phyloP scores from a whole-genome alignment of 2,888 invertebrate genomes.

The Adelphocoris suturalis region DNA sequence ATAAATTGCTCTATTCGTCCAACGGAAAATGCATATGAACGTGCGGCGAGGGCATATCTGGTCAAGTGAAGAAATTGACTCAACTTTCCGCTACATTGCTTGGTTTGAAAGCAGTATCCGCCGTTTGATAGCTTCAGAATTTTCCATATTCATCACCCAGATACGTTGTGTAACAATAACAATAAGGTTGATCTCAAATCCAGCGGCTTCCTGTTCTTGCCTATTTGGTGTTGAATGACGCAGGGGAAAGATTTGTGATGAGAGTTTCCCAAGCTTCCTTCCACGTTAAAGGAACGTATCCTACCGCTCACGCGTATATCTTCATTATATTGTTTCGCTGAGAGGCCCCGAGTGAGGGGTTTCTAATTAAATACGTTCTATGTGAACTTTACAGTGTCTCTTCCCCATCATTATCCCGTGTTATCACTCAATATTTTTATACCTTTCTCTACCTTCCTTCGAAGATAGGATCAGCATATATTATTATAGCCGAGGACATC shows the following conservation, averaged over 20 bases:
- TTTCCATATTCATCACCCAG: too few species aligned
- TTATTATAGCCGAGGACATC: not conserved
- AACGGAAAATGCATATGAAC: too few species aligned
- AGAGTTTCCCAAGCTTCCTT: constrained; percentile 11
- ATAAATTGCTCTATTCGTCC: too few species aligned
- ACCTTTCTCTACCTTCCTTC: constrained; percentile 1
- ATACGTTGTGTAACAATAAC: too few species aligned
- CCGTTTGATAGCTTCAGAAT: too few species aligned
- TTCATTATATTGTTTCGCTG: not conserved
- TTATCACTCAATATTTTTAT: constrained; percentile 13
- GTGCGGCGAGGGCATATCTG: too few species aligned
- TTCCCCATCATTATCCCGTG: not conserved
- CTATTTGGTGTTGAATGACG: not conserved
- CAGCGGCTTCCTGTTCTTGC: not conserved
- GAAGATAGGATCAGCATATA: not conserved
- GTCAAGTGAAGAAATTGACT: too few species aligned
- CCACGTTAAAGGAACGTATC: not conserved
- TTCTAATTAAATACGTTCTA: not conserved
- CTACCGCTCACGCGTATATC: not conserved
- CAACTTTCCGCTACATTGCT: too few species aligned
- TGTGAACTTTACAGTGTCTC: constrained; percentile 10
- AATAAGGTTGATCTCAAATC: not conserved
- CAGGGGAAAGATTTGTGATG: not conserved
- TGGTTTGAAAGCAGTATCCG: too few species aligned
- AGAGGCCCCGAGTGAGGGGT: not conserved